Evolutionary conservation across 2,113 vertebrate species (phyloP).

Genomic region (Ahaetulla prasina): DNA sequence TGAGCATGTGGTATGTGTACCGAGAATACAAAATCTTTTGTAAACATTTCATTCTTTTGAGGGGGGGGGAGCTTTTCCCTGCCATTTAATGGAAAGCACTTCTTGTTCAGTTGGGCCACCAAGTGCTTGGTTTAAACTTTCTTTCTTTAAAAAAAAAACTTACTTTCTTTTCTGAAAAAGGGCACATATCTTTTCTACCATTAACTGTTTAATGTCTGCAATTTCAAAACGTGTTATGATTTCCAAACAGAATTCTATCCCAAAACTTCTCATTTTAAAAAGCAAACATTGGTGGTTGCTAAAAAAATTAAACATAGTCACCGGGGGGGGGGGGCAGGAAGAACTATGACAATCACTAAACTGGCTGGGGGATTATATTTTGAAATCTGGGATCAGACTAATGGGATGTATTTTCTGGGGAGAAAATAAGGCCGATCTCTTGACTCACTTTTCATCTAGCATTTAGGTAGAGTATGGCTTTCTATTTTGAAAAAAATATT

Average conservation of each 20-base stretch:
- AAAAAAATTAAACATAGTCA: background rate
- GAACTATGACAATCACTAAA: background rate
- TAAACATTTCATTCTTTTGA: background rate
- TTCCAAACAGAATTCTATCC: background rate
- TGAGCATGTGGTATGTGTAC: background rate
- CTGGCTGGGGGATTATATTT: background rate
- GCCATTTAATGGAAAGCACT: background rate
- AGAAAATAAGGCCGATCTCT: background rate
- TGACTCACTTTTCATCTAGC: background rate
- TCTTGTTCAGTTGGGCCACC: background rate
- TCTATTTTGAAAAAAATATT: background rate
- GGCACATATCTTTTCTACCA: background rate
- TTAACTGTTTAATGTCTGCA: background rate
- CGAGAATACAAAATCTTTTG: background rate
- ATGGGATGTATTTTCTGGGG: background rate
- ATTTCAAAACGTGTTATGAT: background rate
- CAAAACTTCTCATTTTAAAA: background rate
- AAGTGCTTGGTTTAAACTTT: background rate
- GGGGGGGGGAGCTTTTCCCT: fast-evolving
- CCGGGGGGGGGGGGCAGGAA: background rate
- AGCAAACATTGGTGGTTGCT: background rate
- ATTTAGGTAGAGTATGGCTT: background rate
- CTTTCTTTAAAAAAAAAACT: background rate
- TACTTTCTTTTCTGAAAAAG: background rate
- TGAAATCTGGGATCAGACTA: background rate